phyloP scores from a whole-genome alignment of 1,140 invertebrate species.

The Leptinotarsa texana region DNA sequence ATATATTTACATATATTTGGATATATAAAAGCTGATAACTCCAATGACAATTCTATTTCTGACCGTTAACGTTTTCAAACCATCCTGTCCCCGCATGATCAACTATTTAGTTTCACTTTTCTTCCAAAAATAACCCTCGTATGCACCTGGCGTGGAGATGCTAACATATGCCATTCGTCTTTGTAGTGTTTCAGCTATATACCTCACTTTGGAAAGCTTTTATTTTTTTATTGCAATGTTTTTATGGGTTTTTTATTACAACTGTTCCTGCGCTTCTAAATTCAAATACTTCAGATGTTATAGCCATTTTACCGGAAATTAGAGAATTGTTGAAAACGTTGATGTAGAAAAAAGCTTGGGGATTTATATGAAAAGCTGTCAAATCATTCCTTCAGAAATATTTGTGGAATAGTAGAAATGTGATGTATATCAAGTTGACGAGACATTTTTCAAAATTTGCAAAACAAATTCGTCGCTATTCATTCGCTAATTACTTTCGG shows the following conservation, averaged over 20 bases:
- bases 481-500: too few relatives aligned
- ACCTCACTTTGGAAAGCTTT: neutral
- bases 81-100: neutral
- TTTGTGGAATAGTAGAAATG: too few relatives aligned
- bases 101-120: slow-evolving; percentile 22
- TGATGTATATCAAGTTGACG: too few relatives aligned
- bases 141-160: slow-evolving; percentile 20
- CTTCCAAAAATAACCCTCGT: slow-evolving; percentile 21
- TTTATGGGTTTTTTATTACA: slow-evolving; percentile 12
- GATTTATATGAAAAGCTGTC: too few relatives aligned
- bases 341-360: too few relatives aligned
- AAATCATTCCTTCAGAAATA: too few relatives aligned
- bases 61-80: neutral
- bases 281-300: neutral
- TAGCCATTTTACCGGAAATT: too few relatives aligned
- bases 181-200: slow-evolving; percentile 21
- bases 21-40: too few relatives aligned
- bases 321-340: too few relatives aligned
- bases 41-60: neutral
- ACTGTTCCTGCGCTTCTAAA: slow-evolving; percentile 3
- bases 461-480: too few relatives aligned
- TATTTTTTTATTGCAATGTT: slow-evolving; percentile 7
- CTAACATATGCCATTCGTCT: slow-evolving; percentile 26
- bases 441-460: too few relatives aligned
- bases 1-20: too few relatives aligned